Base-by-base conservation (phyloP, 1,140 invertebrate genomes). In the Atta cephalotes region DNA sequence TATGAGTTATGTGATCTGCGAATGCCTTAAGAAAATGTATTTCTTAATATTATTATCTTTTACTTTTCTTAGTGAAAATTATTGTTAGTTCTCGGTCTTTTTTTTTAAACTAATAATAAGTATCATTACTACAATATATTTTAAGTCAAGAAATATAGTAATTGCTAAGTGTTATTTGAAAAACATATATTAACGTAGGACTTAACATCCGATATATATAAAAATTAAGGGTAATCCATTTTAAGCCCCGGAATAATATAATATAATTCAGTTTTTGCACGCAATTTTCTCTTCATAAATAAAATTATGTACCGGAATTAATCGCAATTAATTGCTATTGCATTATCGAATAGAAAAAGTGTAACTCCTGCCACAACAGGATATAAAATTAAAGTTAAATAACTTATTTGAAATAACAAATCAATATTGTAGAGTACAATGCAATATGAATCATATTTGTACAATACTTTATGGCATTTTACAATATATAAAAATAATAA, bases 401-500 rank as follows among this genome's bases (percentile, higher is more conserved):
- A 53, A 66, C 2, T 56, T 39, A 35, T 66, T 16, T 14, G 16
- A 7, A 66, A 80, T 68, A 28, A 39, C 14, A 53, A 25, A 68
- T 16, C 49, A 9, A 53, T 66, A 70, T 14, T 9, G n/a, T 6
- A 31, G 25, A 53, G 2, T 18, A 21, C 49, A 53, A 18, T 25
- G 62, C 28, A 53, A 35, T 1, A 21, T 28, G 18, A 14, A 10
- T 28, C 39, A 62, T 21, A 25, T 16, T 79, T 65, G 9, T 21
- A 79, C 62, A 62, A 62, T 65, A 51, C 18, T 66, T 51, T 35
- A 65, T 35, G 45, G 5, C 1, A 10, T 10, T 39, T 66, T 80
- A 80, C 45, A 45, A 53, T n/a, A 79, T 49, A 79, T 49, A 21
- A 49, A 78, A 39, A 12, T 12, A 45, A 45, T 45, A 45, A 45